Percentiles rank a stretch among this genome's conserved stretches.
Conservation (phyloP, 2,888 invertebrate species). For the Drosophila cognata region DNA sequence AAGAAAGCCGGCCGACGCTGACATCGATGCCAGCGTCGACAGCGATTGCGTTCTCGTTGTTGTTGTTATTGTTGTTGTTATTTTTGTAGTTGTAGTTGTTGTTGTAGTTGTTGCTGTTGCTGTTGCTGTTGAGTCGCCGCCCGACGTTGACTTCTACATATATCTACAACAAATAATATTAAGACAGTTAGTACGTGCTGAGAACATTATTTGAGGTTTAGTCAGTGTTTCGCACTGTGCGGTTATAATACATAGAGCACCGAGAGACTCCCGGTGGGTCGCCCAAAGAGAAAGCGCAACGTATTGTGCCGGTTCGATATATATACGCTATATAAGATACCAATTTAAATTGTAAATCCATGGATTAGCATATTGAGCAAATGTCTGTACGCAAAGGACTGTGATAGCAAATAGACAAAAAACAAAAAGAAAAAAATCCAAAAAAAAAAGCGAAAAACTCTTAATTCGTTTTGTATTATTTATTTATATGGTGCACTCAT, state of each 20-base stretch:
- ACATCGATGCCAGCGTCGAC: constrained; percentile 10
- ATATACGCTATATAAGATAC: not conserved
- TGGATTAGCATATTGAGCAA: constrained; percentile 1
- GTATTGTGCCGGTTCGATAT: constrained; percentile 42
- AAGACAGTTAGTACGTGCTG: constrained; percentile 83
- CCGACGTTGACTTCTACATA: constrained; percentile 78
- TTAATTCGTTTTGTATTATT: constrained; percentile 43
- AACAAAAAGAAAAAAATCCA: not conserved
- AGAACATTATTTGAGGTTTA: constrained; percentile 83
- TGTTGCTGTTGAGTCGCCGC: constrained; percentile 40
- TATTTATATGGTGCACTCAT: constrained; percentile 50
- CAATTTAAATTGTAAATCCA: not conserved
- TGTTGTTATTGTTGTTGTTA: not conserved
- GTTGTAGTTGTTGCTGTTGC: not conserved
- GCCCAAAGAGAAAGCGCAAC: constrained; percentile 5
- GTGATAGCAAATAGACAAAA: constrained; percentile 26
- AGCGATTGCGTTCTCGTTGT: constrained; percentile 9
- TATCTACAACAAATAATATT: constrained; percentile 82
- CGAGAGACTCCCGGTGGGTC: constrained; percentile 42
- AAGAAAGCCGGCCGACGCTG: constrained; percentile 26
- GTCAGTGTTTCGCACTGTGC: constrained; percentile 81
- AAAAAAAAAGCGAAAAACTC: not conserved
- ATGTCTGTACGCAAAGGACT: constrained; percentile 15
- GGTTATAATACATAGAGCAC: constrained; percentile 75
- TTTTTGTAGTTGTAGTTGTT: not conserved